Percentiles rank a stretch among this genome's conserved stretches.
Conservation (phyloP, 2,113 vertebrate species). For the Pollimyrus isidori region DNA sequence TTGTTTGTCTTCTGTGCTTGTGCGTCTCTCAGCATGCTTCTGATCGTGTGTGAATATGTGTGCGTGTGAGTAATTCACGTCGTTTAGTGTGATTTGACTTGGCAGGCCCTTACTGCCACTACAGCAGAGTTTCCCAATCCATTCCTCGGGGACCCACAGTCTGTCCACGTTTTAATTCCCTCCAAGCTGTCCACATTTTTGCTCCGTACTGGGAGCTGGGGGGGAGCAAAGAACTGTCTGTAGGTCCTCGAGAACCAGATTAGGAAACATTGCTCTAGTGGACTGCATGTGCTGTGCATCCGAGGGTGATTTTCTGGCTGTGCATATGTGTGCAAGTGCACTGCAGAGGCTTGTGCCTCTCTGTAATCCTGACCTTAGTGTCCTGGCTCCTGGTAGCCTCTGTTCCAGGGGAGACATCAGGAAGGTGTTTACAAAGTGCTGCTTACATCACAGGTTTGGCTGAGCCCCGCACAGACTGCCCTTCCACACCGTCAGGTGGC, state of each 20-base stretch:
- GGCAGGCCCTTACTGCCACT: background rate
- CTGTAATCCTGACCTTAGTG: background rate
- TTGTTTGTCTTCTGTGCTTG: background rate
- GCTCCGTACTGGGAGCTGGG: background rate
- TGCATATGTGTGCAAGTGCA: background rate
- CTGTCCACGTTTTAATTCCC: background rate
- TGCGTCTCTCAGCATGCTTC: background rate
- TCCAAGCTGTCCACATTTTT: background rate
- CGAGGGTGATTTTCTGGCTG: background rate
- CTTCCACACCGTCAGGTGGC: background rate
- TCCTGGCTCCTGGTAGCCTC: background rate
- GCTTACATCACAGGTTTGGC: background rate
- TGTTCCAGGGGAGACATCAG: background rate
- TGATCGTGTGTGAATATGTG: background rate
- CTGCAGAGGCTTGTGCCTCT: background rate
- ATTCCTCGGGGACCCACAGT: background rate
- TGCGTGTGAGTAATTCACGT: background rate
- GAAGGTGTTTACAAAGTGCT: background rate
- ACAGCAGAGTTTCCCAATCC: background rate
- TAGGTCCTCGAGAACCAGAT: background rate
- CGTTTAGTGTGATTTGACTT: background rate
- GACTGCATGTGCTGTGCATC: background rate
- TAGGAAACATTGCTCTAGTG: background rate
- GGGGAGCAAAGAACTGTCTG: background rate
- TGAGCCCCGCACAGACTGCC: background rate